Evolutionary conservation across 2,888 invertebrate species (phyloP).

Genomic region (Phaedon cochleariae): DNA sequence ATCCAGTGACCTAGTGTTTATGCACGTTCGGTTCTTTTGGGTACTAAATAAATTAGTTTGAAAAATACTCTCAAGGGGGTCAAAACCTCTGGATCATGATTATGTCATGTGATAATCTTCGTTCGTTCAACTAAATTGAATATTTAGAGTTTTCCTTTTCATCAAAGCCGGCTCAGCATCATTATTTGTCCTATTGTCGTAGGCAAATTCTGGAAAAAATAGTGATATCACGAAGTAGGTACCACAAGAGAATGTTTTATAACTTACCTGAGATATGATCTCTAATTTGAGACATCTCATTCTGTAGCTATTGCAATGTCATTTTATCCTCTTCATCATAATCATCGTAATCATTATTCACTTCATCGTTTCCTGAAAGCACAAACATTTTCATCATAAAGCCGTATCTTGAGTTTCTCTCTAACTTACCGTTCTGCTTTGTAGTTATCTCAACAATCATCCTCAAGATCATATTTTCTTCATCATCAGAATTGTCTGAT

Average conservation of each 20-base stretch:
- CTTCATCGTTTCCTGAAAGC: not conserved
- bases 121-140: too few species aligned
- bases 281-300: not conserved
- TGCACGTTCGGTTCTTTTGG: conserved; percentile 8
- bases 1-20: too few species aligned
- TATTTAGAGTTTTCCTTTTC: too few species aligned
- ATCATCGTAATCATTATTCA: not conserved
- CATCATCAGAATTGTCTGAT: not conserved
- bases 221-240: too few species aligned
- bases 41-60: not conserved
- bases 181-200: too few species aligned
- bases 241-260: too few species aligned
- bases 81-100: too few species aligned
- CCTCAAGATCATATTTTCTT: not conserved
- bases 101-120: too few species aligned
- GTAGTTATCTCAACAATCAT: not conserved
- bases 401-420: too few species aligned
- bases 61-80: too few species aligned
- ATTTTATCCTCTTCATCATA: not conserved
- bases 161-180: too few species aligned
- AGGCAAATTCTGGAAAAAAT: too few species aligned
- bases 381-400: not conserved
- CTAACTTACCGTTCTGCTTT: not conserved
- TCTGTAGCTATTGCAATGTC: not conserved
- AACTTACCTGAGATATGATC: not conserved